Percentiles rank a stretch among this genome's conserved stretches.
These are phyloP conservation scores for Piprites chloris DNA, from an alignment of 2,113 vertebrate species.

Conservation along the genomic window DNA sequence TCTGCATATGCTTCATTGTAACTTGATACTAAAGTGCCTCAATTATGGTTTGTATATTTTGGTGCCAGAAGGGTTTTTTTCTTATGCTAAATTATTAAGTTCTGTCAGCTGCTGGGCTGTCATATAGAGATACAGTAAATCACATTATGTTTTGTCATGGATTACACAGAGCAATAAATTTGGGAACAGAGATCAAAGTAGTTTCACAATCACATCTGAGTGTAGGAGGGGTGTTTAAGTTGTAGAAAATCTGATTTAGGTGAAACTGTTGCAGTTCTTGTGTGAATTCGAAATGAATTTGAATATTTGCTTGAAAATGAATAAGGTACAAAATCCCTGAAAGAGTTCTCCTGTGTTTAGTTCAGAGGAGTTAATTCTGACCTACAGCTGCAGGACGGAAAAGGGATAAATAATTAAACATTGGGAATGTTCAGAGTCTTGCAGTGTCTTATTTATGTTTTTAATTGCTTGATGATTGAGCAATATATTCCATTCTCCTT, in stretches of 20 bases:
- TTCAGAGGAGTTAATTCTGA: constrained; percentile 60
- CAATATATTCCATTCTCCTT: constrained; percentile 39
- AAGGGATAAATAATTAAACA: constrained; percentile 58
- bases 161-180: constrained; percentile 80
- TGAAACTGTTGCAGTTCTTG: constrained; percentile 72
- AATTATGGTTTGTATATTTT: constrained; percentile 76
- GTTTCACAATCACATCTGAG: constrained; percentile 77
- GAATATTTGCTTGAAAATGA: constrained; percentile 68
- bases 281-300: constrained; percentile 72
- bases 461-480: constrained; percentile 64
- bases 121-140: constrained; percentile 82
- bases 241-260: constrained; percentile 84
- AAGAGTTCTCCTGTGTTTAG: constrained; percentile 59
- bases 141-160: constrained; percentile 84
- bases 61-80: constrained; percentile 79
- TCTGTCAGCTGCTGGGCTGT: constrained; percentile 82
- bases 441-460: constrained; percentile 42
- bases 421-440: background rate
- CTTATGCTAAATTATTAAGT: constrained; percentile 83
- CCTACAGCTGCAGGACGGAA: constrained; percentile 40
- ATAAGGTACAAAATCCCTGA: constrained; percentile 65
- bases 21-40: constrained; percentile 72
- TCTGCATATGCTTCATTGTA: constrained; percentile 73
- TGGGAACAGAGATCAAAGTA: constrained; percentile 81
- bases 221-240: constrained; percentile 77